Base-by-base conservation (phyloP, 2,113 vertebrate genomes). In the Irena cyanogastra region DNA sequence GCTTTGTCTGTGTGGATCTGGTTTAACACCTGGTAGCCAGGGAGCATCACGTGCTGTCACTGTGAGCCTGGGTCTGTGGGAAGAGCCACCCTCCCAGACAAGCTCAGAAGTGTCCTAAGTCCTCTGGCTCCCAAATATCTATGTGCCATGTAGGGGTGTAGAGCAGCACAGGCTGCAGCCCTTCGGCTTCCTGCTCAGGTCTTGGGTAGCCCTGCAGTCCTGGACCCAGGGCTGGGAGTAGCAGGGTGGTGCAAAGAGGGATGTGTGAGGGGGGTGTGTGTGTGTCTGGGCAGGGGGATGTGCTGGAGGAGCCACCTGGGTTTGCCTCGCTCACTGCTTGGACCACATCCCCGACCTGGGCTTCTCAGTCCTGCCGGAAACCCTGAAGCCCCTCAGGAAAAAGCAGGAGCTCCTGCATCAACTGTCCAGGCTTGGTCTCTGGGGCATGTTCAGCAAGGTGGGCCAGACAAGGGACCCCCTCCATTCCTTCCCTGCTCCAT, bases 11-110 rank as follows among this genome's bases (percentile, higher is more conserved):
- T 16, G 8, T 10, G 24, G 50, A 16, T 12, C 23, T 44, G 27
- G 3, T 66, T 79, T 49, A 65, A 75, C 87, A 44, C 13, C 13
- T 20, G 41, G 41, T 13, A 35, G 16, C 9, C 41, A 31, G 60
- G 24, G 44, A 70, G 42, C 47, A 31, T 24, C 0, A 0, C 0
- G 0, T 42, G 56, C 13, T 13, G 1, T 60, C 49, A 24, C 30
- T 27, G 49, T 1, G 2, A 45, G 22, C 19, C 27, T 68, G 77
- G 17, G 22, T 10, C 31, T 70, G 21, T 26, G 78, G 37, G 17
- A 37, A 82, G 2, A 76, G 47, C 6, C 1, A 2, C n/a, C 19
- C n/a, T 37, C 18, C 28, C 0, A 2, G 18, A 23, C 30, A 37
- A 78, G 20, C 28, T 66, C 85, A 82, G 39, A 23, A 41, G 10